Conservation (phyloP, 2,113 vertebrate species). For the Serinus canaria region DNA sequence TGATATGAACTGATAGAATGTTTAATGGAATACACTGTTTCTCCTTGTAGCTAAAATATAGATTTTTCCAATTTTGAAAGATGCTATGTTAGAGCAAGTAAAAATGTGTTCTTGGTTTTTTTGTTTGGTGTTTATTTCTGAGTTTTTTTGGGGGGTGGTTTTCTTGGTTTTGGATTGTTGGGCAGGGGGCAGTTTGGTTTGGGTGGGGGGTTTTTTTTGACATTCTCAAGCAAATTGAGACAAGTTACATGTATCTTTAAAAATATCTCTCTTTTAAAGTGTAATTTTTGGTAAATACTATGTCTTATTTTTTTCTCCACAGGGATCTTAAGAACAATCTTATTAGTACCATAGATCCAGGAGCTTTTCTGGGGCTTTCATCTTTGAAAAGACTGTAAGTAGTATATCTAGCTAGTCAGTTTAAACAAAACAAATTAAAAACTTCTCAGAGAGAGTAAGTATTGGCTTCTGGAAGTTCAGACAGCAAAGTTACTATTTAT, state of each 20-base stretch:
- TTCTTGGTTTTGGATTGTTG: neutral
- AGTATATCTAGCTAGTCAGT: neutral
- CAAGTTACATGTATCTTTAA: neutral
- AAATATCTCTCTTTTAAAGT: neutral
- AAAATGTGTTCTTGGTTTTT: neutral
- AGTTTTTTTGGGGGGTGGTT: accelerated
- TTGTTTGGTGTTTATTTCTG: neutral
- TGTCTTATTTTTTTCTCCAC: slow-evolving; percentile 43
- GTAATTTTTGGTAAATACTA: neutral
- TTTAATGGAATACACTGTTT: neutral
- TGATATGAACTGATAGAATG: neutral
- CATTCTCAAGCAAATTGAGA: neutral
- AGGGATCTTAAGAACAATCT: slow-evolving; percentile 95
- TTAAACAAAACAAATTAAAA: neutral
- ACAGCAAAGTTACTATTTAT: neutral
- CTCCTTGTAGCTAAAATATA: neutral
- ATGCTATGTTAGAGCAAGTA: neutral
- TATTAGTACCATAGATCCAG: slow-evolving; percentile 90
- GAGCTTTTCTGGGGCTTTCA: slow-evolving; percentile 88
- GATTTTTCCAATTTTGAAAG: neutral
- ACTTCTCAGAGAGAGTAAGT: neutral
- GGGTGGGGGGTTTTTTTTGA: accelerated
- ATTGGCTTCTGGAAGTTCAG: neutral
- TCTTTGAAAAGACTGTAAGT: slow-evolving; percentile 96
- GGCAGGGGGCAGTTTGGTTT: neutral